Percentiles rank a stretch among this genome's conserved stretches.
Evolutionary conservation across 2,797 vertebrate species (phyloP).

Genomic region (Poecile montanus): DNA sequence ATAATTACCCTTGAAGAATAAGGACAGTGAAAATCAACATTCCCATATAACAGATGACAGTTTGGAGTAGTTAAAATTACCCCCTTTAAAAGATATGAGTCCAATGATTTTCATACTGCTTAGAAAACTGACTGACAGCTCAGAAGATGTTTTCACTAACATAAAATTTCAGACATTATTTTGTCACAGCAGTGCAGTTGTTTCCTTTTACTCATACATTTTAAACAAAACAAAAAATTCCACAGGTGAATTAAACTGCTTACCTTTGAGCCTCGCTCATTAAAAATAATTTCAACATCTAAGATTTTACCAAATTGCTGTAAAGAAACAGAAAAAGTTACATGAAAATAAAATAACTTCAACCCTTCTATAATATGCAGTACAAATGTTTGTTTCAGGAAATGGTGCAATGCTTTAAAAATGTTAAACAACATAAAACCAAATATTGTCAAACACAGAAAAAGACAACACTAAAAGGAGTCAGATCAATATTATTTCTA

Average conservation of each 20-base stretch:
- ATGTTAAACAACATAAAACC: not conserved
- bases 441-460: not conserved
- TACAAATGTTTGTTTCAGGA: not conserved
- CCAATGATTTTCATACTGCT: constrained; percentile 47
- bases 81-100: constrained; percentile 46
- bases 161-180: not conserved
- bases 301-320: constrained; percentile 99
- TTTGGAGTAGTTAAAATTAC: constrained; percentile 49
- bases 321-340: constrained; percentile 82
- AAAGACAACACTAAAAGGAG: not conserved
- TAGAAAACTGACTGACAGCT: constrained; percentile 42
- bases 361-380: not conserved
- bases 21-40: constrained; percentile 66
- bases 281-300: constrained; percentile 99
- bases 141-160: not conserved
- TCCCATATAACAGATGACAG: constrained; percentile 64
- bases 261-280: constrained; percentile 97
- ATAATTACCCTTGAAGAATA: constrained; percentile 75
- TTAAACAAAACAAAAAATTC: constrained; percentile 11
- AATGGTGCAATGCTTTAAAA: not conserved
- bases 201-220: constrained; percentile 55
- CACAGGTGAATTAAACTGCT: constrained; percentile 67
- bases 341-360: constrained; percentile 58
- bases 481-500: not conserved
- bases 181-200: constrained; percentile 71